Conservation (phyloP, 2,888 invertebrate species). For the Scelioninae gen. 1 region DNA sequence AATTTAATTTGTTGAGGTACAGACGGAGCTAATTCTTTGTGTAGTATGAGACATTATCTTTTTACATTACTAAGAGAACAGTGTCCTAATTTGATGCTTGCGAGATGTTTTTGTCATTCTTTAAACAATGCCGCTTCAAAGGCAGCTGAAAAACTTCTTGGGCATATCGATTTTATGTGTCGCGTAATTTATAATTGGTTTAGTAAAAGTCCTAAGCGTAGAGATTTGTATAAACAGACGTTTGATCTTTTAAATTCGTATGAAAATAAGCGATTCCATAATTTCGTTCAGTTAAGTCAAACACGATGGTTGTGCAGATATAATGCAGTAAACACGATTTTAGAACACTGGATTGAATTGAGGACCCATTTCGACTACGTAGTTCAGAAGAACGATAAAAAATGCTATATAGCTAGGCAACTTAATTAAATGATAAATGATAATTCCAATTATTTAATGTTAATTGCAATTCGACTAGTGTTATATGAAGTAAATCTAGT, state of each 20-base stretch:
- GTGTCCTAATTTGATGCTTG: conserved; percentile 66
- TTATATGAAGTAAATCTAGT: conserved; percentile 49
- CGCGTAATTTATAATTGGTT: conserved; percentile 61
- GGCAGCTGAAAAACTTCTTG: conserved; percentile 61
- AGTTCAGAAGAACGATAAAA: conserved; percentile 61
- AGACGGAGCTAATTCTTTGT: conserved; percentile 71
- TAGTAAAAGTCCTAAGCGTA: conserved; percentile 18
- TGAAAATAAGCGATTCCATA: conserved; percentile 43
- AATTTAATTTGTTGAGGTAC: too few relatives aligned
- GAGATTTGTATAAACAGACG: conserved; percentile 20
- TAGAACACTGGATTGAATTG: conserved; percentile 65
- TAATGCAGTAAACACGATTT: conserved; percentile 67
- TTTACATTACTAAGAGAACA: conserved; percentile 68
- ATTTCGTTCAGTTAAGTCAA: conserved; percentile 63
- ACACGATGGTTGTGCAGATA: conserved; percentile 71
- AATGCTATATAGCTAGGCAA: conserved; percentile 64
- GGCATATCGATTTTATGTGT: conserved; percentile 70
- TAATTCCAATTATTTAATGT: conserved; percentile 46
- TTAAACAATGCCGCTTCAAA: conserved; percentile 62
- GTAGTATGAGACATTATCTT: conserved; percentile 71
- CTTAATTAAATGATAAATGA: conserved; percentile 63
- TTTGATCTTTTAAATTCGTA: conserved; percentile 27
- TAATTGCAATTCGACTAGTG: conserved; percentile 33
- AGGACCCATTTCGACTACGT: conserved; percentile 54
- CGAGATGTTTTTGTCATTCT: conserved; percentile 72